phyloP scores from a whole-genome alignment of 1,140 invertebrate species.

The Listronotus bonariensis region DNA sequence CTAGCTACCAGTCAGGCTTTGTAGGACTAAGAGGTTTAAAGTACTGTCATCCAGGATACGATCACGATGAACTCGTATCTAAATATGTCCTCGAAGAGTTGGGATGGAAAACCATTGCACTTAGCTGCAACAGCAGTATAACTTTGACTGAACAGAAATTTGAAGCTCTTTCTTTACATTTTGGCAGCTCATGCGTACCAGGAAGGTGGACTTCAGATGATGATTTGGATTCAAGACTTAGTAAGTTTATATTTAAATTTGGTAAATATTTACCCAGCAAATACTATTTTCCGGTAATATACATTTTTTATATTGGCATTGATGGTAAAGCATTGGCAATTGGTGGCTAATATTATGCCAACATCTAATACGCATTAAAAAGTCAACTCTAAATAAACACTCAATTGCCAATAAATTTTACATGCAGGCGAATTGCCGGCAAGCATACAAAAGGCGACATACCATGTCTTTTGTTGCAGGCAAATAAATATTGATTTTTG shows the following conservation, averaged over 20 bases:
- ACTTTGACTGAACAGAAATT: constrained; percentile 62
- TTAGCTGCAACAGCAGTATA: constrained; percentile 50
- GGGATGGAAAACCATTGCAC: constrained; percentile 56
- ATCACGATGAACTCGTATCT: constrained; percentile 61
- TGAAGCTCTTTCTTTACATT: constrained; percentile 61
- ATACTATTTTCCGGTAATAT: no score
- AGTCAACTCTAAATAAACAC: no score
- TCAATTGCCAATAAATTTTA: no score
- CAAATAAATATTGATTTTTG: no score
- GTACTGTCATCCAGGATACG: constrained; percentile 69
- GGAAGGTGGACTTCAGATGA: constrained; percentile 65
- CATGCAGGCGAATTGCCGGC: no score
- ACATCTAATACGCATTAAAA: no score
- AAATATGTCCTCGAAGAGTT: constrained; percentile 64
- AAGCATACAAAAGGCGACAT: no score
- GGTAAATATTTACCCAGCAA: no score
- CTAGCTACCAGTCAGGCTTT: constrained; percentile 52
- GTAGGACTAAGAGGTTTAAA: constrained; percentile 57
- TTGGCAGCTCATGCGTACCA: constrained; percentile 67
- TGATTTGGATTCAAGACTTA: constrained; percentile 60
- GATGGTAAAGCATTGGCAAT: no score
- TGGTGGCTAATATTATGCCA: no score
- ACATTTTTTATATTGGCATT: no score
- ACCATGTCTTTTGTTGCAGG: no score
- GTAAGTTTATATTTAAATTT: constrained; percentile 63